Conservation (phyloP, 2,888 invertebrate genomes). For the Calliphora vomitoria region DNA sequence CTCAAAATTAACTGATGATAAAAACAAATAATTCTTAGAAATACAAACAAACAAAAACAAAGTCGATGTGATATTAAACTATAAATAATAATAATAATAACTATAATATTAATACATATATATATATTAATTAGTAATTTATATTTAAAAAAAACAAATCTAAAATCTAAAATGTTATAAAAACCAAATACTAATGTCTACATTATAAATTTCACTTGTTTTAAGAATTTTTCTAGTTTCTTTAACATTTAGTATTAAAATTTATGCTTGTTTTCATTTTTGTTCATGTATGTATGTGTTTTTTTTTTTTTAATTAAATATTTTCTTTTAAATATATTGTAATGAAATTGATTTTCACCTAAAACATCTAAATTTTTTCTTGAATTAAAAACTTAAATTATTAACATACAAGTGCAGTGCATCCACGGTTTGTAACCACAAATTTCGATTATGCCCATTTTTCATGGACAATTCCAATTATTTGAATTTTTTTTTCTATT, state of each 20-base stretch:
- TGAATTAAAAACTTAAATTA: no score
- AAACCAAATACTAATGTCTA: not conserved
- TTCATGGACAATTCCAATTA: no score
- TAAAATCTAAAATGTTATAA: constrained; percentile 24
- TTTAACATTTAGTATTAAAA: constrained; percentile 20
- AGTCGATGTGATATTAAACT: constrained; percentile 81
- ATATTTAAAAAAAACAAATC: constrained; percentile 70
- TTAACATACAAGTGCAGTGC: no score
- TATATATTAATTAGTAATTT: constrained; percentile 67
- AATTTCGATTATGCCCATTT: no score
- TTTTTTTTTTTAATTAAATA: constrained; percentile 20
- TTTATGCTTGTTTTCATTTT: not conserved
- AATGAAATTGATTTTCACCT: constrained; percentile 37
- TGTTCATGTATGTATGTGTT: not conserved
- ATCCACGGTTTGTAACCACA: no score
- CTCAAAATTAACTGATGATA: constrained; percentile 54
- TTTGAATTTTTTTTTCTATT: no score
- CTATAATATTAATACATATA: constrained; percentile 12
- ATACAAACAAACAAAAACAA: constrained; percentile 76
- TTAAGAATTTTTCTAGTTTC: constrained; percentile 15
- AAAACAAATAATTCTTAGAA: constrained; percentile 58
- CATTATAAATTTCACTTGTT: constrained; percentile 10
- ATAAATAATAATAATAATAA: constrained; percentile 70
- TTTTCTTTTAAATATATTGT: not conserved
- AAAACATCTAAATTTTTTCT: not conserved